These are phyloP conservation scores for Aphaenogaster rudis DNA, from an alignment of 1,140 invertebrate genomes.

Conservation along the genomic window DNA sequence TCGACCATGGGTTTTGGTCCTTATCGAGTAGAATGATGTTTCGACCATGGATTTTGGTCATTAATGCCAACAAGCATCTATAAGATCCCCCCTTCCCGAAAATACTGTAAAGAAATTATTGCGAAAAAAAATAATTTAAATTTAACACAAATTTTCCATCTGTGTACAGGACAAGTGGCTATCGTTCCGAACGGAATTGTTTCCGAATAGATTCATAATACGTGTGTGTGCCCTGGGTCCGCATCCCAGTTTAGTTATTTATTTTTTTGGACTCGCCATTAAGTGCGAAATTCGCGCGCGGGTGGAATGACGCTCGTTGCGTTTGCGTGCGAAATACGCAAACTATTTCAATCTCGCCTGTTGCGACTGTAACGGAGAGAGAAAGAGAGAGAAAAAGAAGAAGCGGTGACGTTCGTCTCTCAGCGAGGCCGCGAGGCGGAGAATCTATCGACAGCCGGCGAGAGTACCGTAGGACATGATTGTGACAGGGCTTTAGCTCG, in stretches of 20 bases:
- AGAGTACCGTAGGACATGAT: neutral
- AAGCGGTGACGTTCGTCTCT: slow-evolving; percentile 24
- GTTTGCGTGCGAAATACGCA: neutral
- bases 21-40: too few species aligned
- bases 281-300: neutral
- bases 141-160: too few species aligned
- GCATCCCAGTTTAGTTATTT: neutral
- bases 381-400: neutral
- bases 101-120: too few species aligned
- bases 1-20: too few species aligned
- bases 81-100: too few species aligned
- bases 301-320: neutral
- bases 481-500: slow-evolving; percentile 1
- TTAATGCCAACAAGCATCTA: too few species aligned
- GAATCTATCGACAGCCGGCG: neutral
- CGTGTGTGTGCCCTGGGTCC: too few species aligned
- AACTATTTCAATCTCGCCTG: slow-evolving; percentile 16
- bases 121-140: too few species aligned
- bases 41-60: too few species aligned
- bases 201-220: too few species aligned
- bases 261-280: neutral
- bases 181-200: too few species aligned
- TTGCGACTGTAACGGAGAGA: neutral
- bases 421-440: neutral
- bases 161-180: too few species aligned